phyloP scores from a whole-genome alignment of 2,888 invertebrate genomes.

The Proisotoma minuta region DNA sequence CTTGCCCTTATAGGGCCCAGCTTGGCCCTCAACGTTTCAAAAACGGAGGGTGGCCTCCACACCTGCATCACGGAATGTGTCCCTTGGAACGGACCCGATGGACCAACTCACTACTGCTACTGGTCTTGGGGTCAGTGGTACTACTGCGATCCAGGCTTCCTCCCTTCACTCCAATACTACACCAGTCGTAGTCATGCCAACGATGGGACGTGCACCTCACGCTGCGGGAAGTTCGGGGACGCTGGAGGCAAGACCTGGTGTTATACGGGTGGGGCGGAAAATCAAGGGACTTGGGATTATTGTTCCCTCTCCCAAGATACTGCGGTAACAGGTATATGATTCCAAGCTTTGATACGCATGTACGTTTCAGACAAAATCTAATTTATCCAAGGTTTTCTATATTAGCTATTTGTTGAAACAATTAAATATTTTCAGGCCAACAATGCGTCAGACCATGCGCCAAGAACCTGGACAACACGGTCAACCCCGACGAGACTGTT shows the following conservation, averaged over 20 bases:
- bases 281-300: not conserved
- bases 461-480: not conserved
- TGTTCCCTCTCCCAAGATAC: not conserved
- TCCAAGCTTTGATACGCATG: no score
- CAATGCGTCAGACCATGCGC: not conserved
- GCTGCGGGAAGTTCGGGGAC: not conserved
- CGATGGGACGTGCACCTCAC: not conserved
- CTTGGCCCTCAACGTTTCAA: not conserved
- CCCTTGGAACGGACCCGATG: not conserved
- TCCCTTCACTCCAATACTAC: not conserved
- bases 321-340: not conserved
- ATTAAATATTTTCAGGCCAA: no score
- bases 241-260: not conserved
- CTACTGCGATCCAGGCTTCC: not conserved
- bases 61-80: not conserved
- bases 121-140: not conserved
- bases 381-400: no score
- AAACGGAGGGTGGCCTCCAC: not conserved
- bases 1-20: not conserved
- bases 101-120: not conserved
- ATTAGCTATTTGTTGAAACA: no score
- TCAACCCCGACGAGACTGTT: not conserved
- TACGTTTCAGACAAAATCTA: no score
- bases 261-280: not conserved
- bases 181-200: not conserved